Percentiles rank a stretch among this genome's conserved stretches.
Conservation (phyloP, 1,140 invertebrate genomes). For the Dysdera silvatica region DNA sequence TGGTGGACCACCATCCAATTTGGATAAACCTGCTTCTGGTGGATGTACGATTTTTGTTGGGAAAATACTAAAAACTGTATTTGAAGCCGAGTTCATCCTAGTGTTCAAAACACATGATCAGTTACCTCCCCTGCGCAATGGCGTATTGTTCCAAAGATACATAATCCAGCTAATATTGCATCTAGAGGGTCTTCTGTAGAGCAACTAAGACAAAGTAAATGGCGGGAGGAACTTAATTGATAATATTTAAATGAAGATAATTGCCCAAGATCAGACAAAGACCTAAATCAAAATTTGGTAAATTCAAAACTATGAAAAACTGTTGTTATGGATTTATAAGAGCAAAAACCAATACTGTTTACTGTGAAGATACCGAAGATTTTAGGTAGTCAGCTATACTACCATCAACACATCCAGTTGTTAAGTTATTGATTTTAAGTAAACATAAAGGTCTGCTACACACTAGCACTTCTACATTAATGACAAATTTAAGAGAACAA, state of each 20-base stretch:
- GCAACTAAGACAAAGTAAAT: background rate
- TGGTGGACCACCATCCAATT: no score
- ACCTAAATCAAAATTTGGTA: constrained; percentile 5
- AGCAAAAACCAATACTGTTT: no score
- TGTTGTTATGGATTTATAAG: background rate
- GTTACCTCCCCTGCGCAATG: background rate
- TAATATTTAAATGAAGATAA: background rate
- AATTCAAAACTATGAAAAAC: constrained; percentile 6
- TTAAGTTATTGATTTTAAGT: no score
- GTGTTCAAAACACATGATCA: background rate
- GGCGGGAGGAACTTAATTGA: constrained; percentile 15
- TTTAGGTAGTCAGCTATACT: no score
- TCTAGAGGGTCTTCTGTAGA: background rate
- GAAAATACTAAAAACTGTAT: background rate
- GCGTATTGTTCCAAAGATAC: background rate
- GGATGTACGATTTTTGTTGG: constrained; percentile 3
- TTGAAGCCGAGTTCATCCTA: background rate
- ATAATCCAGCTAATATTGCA: background rate
- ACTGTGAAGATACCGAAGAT: no score
- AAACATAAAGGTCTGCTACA: no score
- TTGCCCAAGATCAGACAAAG: constrained; percentile 10
- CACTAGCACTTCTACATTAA: no score
- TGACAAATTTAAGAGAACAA: no score
- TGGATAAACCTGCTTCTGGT: no score
- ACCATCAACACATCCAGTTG: no score